These are phyloP conservation scores for Platysteira castanea DNA, from an alignment of 2,113 vertebrate genomes.

Conservation along the genomic window DNA sequence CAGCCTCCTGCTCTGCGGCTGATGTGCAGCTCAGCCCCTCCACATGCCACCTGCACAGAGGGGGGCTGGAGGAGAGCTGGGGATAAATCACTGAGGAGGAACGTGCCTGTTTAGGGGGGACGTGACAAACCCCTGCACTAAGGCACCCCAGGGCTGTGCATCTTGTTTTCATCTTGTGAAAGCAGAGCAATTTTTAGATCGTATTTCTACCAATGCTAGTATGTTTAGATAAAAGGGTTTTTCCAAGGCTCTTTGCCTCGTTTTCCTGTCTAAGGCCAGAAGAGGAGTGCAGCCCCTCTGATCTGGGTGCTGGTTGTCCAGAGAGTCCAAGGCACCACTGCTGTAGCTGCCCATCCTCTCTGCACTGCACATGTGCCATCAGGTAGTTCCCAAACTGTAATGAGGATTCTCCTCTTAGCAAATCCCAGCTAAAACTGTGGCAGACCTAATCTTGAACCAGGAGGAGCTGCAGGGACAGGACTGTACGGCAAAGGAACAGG, in stretches of 20 bases:
- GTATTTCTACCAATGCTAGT: background rate
- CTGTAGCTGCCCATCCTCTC: background rate
- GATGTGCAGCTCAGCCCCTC: background rate
- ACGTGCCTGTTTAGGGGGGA: background rate
- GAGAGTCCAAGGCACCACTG: background rate
- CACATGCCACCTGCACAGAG: background rate
- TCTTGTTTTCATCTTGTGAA: background rate
- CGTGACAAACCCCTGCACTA: background rate
- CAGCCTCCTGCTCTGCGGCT: background rate
- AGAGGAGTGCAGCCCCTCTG: background rate
- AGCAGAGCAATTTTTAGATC: background rate
- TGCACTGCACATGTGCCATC: background rate
- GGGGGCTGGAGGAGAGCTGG: background rate
- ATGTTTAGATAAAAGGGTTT: background rate
- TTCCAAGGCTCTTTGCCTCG: background rate
- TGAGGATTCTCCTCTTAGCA: background rate
- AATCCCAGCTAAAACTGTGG: background rate
- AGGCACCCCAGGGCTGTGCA: background rate
- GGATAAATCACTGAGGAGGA: background rate
- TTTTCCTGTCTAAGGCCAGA: background rate
- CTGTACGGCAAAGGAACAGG: background rate
- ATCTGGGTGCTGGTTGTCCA: background rate
- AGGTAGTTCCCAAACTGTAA: background rate
- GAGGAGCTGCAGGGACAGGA: background rate
- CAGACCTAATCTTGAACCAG: background rate